Conservation (phyloP, 2,888 invertebrate genomes). For the Chloroclysta siterata region DNA sequence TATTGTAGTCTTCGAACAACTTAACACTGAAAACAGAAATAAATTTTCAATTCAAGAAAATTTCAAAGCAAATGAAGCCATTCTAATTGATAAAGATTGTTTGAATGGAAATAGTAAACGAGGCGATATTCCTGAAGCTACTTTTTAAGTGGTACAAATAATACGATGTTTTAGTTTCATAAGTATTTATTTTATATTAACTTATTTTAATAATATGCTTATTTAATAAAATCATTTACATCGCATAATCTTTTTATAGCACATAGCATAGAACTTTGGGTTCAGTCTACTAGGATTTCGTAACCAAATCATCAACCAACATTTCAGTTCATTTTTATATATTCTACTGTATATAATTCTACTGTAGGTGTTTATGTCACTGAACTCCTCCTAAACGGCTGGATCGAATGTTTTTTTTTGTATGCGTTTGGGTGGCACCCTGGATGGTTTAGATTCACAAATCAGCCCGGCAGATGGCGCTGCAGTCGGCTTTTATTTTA, state of each 20-base stretch:
- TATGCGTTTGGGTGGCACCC: too few species aligned
- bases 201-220: constrained; percentile 24
- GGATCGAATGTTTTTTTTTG: too few species aligned
- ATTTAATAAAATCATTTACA: constrained; percentile 22
- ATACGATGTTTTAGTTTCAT: constrained; percentile 34
- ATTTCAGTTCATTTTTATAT: neutral
- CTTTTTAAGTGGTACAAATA: constrained; percentile 17
- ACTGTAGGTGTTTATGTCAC: too few species aligned
- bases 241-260: constrained; percentile 18
- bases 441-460: too few species aligned
- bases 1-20: constrained; percentile 30
- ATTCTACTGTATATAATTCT: too few species aligned
- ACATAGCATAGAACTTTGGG: constrained; percentile 3
- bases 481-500: too few species aligned
- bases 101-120: constrained; percentile 10
- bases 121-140: constrained; percentile 28
- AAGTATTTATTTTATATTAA: constrained; percentile 37
- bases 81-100: neutral
- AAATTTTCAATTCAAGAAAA: neutral
- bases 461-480: too few species aligned
- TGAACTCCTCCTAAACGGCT: too few species aligned
- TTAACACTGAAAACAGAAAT: constrained; percentile 3
- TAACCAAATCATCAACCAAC: neutral
- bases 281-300: neutral
- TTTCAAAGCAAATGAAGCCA: constrained; percentile 6